A percentile compares a stretch with the other conserved stretches of the same genome.
Conservation (phyloP, 1,140 invertebrate genomes). For the Drosophila miranda region DNA sequence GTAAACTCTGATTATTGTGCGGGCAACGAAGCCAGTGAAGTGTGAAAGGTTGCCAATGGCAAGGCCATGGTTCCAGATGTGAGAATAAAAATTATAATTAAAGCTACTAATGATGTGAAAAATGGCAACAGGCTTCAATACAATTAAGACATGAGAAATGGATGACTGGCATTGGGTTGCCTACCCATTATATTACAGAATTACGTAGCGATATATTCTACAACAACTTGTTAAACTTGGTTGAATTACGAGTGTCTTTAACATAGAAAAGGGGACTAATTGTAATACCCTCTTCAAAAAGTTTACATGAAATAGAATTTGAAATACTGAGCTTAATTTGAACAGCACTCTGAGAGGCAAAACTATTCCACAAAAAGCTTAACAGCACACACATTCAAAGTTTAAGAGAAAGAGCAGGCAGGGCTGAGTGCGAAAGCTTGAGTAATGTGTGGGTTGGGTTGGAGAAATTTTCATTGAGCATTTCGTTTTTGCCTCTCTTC, state of each 20-base stretch:
- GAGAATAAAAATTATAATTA: conserved; percentile 34
- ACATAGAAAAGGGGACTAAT: not conserved
- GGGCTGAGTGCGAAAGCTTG: conserved; percentile 44
- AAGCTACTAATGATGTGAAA: conserved; percentile 3
- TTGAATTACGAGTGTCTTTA: no score
- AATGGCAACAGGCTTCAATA: not conserved
- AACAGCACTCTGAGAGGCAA: no score
- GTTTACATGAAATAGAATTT: conserved; percentile 1
- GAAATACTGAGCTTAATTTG: not conserved
- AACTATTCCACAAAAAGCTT: not conserved
- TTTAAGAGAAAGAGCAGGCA: conserved; percentile 14
- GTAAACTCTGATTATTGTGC: not conserved
- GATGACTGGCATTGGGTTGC: no score
- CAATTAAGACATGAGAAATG: conserved; percentile 8
- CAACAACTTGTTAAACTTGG: not conserved
- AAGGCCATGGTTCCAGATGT: conserved; percentile 31
- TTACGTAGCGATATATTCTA: not conserved
- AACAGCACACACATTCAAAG: conserved; percentile 11
- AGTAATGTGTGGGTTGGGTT: not conserved
- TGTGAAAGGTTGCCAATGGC: conserved; percentile 33
- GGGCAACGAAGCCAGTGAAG: conserved; percentile 3
- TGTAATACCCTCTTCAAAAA: not conserved
- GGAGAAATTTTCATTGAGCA: conserved; percentile 16
- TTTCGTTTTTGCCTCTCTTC: conserved; percentile 13
- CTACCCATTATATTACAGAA: no score